Evolutionary conservation across 2,888 invertebrate genomes (phyloP), one percentile per base, ranked within the genome.

Genomic region (Plutella xylostella): DNA sequence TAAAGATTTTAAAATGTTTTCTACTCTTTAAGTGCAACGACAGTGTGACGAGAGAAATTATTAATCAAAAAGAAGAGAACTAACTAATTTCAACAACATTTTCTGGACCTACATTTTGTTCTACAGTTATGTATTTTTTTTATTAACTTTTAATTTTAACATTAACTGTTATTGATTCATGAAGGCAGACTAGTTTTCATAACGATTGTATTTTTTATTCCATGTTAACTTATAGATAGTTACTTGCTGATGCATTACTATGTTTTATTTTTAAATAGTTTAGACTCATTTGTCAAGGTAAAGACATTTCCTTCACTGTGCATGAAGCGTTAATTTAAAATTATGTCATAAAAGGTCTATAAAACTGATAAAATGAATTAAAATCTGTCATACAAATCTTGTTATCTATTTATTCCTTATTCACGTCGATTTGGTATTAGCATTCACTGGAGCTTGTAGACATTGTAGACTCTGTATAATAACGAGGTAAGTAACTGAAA

Each of bases 281-380:
- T 63, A 62, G 59, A 54, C 54, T 63, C 60, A 60, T 65, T 63
- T 61, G 19, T 50, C 33, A 58, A 62, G 6, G 53, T 54, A 58
- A 55, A 50, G 56, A 50, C 54, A 55, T 59, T 57, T 58, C 53
- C 58, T 59, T 59, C 54, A 54, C 58, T 55, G 60, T 52, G 56
- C 55, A 57, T 61, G 55, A 65, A 61, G 63, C 65, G 60, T 69
- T 68, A 63, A 69, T 71, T 71, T 52, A 31, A 64, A 68, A 70
- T 72, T 71, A 64, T 72, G 69, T 71, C 65, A 61, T 71, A 65
- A 72, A 66, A 69, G 71, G 66, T 71, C 72, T 66, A 68, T 61
- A 61, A 65, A 71, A 67, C 70, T 71, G 75, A 74, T 77, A 74
- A 68, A n/a, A n/a, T 75, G 76, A 67, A 82, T 79, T 78, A 80